A percentile compares a stretch with the other conserved stretches of the same genome.
These are phyloP conservation scores for Hirtodrosophila duncani DNA, from an alignment of 2,888 invertebrate genomes.

Conservation along the genomic window DNA sequence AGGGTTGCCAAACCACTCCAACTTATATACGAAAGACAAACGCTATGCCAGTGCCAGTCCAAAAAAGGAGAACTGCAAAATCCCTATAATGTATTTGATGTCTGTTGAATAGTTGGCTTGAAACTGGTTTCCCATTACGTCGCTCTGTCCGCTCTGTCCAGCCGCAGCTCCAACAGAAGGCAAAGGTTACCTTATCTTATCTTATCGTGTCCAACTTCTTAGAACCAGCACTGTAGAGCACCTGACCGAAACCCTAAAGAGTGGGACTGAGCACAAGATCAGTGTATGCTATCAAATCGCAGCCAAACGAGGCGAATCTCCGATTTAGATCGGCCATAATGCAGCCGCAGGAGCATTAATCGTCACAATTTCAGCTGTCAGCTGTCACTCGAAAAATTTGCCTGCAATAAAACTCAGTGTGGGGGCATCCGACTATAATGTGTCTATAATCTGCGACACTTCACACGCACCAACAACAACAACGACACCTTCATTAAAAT, in stretches of 20 bases:
- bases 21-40: slow-evolving; percentile 27
- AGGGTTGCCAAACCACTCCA: slow-evolving; percentile 68
- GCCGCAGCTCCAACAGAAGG: slow-evolving; percentile 17
- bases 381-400: slow-evolving; percentile 48
- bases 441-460: slow-evolving; percentile 53
- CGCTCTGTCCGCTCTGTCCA: slow-evolving; percentile 13
- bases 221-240: slow-evolving; percentile 49
- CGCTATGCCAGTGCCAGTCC: slow-evolving; percentile 12
- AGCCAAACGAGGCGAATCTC: slow-evolving; percentile 15
- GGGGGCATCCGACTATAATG: slow-evolving; percentile 10
- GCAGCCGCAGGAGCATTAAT: too few relatives aligned
- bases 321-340: slow-evolving; percentile 16
- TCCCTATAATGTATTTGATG: slow-evolving; percentile 49
- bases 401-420: slow-evolving; percentile 38
- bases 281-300: slow-evolving; percentile 31
- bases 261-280: slow-evolving; percentile 6
- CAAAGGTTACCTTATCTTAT: slow-evolving; percentile 64
- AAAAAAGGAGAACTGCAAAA: slow-evolving; percentile 37
- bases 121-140: slow-evolving; percentile 62
- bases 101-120: too few relatives aligned
- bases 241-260: slow-evolving; percentile 45
- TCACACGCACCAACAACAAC: slow-evolving; percentile 52
- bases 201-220: slow-evolving; percentile 37
- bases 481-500: slow-evolving; percentile 73
- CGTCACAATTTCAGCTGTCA: slow-evolving; percentile 58